phyloP scores from a whole-genome alignment of 2,797 vertebrate genomes.

The Acridotheres tristis region DNA sequence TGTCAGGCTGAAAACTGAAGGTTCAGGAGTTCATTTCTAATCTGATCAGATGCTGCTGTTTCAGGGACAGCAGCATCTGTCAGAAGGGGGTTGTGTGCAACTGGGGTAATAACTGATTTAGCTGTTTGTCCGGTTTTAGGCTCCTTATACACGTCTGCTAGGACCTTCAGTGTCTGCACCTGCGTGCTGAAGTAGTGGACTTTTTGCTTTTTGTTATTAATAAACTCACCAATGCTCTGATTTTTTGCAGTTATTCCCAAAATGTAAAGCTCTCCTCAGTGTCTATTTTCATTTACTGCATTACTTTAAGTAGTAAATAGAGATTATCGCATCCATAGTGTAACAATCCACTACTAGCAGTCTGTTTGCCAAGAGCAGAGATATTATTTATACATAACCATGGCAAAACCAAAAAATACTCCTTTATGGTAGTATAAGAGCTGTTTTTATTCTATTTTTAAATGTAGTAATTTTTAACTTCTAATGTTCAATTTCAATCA shows the following conservation, averaged over 20 bases:
- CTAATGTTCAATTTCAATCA: neutral
- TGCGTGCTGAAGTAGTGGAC: neutral
- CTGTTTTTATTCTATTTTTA: neutral
- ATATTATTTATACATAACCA: neutral
- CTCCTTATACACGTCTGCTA: neutral
- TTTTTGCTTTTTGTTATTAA: neutral
- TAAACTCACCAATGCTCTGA: neutral
- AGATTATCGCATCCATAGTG: neutral
- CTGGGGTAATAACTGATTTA: slow-evolving; percentile 38
- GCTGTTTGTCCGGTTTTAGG: neutral
- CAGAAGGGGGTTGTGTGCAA: neutral
- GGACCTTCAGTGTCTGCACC: neutral
- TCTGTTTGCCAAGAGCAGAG: neutral
- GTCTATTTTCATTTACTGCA: neutral
- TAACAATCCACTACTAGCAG: neutral
- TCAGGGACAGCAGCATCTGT: slow-evolving; percentile 31
- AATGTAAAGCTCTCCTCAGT: neutral
- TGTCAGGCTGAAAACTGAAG: neutral
- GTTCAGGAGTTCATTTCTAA: slow-evolving; percentile 52
- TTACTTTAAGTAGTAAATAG: neutral
- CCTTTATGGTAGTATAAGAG: neutral
- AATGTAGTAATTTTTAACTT: neutral
- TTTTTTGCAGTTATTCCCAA: neutral
- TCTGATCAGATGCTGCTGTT: neutral
- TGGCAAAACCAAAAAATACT: neutral